phyloP scores from a whole-genome alignment of 2,113 vertebrate genomes.

The Plecotus auritus region DNA sequence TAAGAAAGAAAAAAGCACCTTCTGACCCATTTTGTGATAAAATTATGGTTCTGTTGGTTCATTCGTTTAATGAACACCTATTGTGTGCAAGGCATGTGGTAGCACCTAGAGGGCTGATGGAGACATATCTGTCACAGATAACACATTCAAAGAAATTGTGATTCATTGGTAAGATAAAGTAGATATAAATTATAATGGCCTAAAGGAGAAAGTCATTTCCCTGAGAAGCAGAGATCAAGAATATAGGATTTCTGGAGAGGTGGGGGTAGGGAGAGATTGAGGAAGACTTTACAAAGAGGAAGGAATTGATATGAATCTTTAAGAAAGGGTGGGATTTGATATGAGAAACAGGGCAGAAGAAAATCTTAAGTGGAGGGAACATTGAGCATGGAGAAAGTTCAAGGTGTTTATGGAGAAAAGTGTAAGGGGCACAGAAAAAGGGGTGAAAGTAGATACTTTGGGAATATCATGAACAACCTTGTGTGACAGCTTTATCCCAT shows the following conservation, averaged over 20 bases:
- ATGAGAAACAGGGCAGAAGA: background rate
- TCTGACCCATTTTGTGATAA: slow-evolving; percentile 32
- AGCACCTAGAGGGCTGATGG: background rate
- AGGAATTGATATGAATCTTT: background rate
- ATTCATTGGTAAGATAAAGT: background rate
- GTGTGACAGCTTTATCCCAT: background rate
- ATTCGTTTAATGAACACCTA: slow-evolving; percentile 4
- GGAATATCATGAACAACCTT: background rate
- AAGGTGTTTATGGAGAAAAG: background rate
- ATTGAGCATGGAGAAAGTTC: background rate
- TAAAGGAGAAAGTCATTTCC: background rate
- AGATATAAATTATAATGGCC: background rate
- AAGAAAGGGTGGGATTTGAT: background rate
- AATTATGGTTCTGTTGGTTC: background rate
- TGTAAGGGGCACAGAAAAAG: background rate
- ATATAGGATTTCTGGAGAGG: background rate
- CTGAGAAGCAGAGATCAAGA: background rate
- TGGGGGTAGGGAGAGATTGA: background rate
- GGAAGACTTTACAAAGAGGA: background rate
- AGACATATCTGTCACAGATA: background rate
- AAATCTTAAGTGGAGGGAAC: background rate
- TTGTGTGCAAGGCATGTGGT: slow-evolving; percentile 5
- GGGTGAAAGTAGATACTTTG: background rate
- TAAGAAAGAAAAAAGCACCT: background rate
- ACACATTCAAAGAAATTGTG: background rate